phyloP scores from a whole-genome alignment of 2,888 invertebrate species.

The Tyria jacobaeae region DNA sequence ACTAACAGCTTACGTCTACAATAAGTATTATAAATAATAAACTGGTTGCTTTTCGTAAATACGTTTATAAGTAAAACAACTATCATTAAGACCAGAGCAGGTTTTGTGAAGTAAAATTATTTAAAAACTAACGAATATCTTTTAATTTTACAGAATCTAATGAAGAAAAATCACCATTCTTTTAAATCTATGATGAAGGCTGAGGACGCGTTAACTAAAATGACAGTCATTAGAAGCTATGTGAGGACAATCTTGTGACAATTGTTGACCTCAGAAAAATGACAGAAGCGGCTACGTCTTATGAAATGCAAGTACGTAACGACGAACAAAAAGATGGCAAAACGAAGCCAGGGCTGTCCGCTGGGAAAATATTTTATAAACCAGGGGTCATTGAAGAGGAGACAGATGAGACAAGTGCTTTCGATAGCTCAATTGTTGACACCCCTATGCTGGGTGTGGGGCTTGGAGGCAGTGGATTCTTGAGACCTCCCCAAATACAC shows the following conservation, averaged over 20 bases:
- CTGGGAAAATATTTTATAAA: conserved; percentile 82
- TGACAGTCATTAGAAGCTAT: conserved; percentile 45
- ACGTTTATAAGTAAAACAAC: no score
- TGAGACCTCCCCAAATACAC: conserved; percentile 72
- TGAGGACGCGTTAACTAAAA: conserved; percentile 35
- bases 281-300: conserved; percentile 65
- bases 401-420: conserved; percentile 81
- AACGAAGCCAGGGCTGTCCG: conserved; percentile 64
- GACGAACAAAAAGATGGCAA: conserved; percentile 63
- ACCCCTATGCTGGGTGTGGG: conserved; percentile 74
- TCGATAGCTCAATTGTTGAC: conserved; percentile 78
- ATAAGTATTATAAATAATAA: no score
- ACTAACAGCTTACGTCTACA: no score
- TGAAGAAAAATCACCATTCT: conserved; percentile 16
- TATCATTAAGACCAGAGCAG: no score
- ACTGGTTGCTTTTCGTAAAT: no score
- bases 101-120: no score
- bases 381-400: conserved; percentile 79
- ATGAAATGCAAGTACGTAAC: conserved; percentile 73
- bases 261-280: conserved; percentile 52
- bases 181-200: conserved; percentile 35
- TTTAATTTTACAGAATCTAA: conserved; percentile 31
- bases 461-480: conserved; percentile 64
- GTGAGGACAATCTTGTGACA: conserved; percentile 64
- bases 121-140: background rate